Evolutionary conservation across 1,140 invertebrate genomes (phyloP).

Genomic region (Parapsyche elsis): DNA sequence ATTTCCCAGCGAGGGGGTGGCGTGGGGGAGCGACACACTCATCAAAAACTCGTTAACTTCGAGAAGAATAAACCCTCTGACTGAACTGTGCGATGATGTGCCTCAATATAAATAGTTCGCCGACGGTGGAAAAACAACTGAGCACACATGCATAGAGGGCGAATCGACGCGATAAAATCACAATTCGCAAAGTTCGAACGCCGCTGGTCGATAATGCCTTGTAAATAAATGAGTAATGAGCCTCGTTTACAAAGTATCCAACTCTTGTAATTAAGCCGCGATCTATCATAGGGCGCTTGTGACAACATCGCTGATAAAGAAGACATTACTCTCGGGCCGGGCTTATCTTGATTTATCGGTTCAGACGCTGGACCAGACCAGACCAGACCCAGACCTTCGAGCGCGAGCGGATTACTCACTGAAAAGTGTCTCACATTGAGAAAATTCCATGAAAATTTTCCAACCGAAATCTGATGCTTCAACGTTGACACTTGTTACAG

Average conservation of each 20-base stretch:
- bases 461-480: too few relatives aligned
- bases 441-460: too few relatives aligned
- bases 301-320: neutral
- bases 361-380: neutral
- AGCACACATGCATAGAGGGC: too few relatives aligned
- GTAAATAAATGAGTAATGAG: constrained; percentile 3
- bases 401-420: too few relatives aligned
- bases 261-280: neutral
- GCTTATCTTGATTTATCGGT: constrained; percentile 3
- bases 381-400: neutral
- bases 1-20: neutral
- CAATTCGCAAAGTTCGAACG: neutral
- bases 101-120: too few relatives aligned
- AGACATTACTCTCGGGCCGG: neutral
- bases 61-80: neutral
- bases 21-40: neutral
- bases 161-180: neutral
- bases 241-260: neutral
- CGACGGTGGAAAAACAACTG: too few relatives aligned
- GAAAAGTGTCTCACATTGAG: too few relatives aligned
- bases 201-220: too few relatives aligned
- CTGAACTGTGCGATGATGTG: too few relatives aligned
- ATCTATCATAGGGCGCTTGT: neutral
- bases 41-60: constrained; percentile 21
- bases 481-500: too few relatives aligned